These are phyloP conservation scores for Erannis defoliaria DNA, from an alignment of 2,888 invertebrate species.

Conservation along the genomic window DNA sequence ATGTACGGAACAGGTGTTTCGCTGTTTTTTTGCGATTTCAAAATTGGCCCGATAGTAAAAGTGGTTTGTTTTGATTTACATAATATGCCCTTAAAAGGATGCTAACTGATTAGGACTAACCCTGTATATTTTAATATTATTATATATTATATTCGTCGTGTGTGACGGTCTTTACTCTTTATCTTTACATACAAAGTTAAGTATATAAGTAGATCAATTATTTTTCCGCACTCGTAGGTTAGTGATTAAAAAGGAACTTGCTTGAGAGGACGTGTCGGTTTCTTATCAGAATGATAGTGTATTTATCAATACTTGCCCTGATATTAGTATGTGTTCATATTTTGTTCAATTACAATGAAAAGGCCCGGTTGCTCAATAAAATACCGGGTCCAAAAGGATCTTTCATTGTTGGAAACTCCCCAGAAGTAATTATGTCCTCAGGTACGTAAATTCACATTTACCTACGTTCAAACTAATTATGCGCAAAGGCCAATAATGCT, in stretches of 20 bases:
- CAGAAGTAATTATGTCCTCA: slow-evolving; percentile 51
- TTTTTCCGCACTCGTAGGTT: background rate
- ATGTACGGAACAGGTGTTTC: too few relatives aligned
- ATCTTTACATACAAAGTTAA: background rate
- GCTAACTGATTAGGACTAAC: too few relatives aligned
- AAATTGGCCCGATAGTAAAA: too few relatives aligned
- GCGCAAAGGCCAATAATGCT: too few relatives aligned
- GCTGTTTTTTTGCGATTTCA: too few relatives aligned
- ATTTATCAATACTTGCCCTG: slow-evolving; percentile 43
- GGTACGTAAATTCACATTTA: slow-evolving; percentile 46
- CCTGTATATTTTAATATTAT: too few relatives aligned
- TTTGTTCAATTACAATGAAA: slow-evolving; percentile 56
- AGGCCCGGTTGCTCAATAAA: slow-evolving; percentile 54
- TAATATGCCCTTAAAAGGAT: too few relatives aligned
- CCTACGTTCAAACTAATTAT: background rate
- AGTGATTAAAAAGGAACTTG: background rate
- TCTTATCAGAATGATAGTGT: slow-evolving; percentile 48
- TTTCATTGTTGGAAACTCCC: slow-evolving; percentile 59
- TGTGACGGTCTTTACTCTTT: too few relatives aligned
- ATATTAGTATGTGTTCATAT: slow-evolving; percentile 55
- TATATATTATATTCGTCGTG: too few relatives aligned
- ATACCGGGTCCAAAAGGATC: slow-evolving; percentile 59
- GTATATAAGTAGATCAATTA: background rate
- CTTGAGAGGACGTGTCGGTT: slow-evolving; percentile 2
- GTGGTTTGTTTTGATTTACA: too few relatives aligned